Base-by-base conservation (phyloP, 2,113 vertebrate species). In the Pelvicachromis taeniatus region DNA sequence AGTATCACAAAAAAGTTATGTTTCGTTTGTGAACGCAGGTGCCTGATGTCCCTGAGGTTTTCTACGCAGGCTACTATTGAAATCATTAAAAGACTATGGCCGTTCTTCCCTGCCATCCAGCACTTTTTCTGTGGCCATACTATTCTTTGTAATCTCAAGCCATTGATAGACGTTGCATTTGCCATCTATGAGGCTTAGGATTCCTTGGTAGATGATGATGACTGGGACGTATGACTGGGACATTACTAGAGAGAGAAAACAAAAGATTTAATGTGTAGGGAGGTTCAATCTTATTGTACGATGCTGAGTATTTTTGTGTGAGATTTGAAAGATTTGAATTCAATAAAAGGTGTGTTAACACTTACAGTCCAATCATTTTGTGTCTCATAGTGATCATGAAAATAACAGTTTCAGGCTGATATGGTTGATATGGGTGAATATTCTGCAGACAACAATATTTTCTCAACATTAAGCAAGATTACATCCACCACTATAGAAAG, bases 61-160 rank as follows among this genome's bases (percentile, higher is more conserved):
- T 40, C 12, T 23, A 68, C n/a, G 0, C 0, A 23, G 35, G 2
- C 63, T 40, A 23, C 12, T 42, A n/a, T 68, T 40, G 35, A 42
- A 40, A 40, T 23, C 14, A 40, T 65, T 38, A 2, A 0, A 65
- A 65, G 35, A 38, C 0, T 21, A 40, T 38, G 11, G 45, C 7
- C 14, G 3, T 48, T 48, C 0, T 40, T 14, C n/a, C 3, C 35
- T 40, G 7, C 61, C 61, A 42, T 45, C 42, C 4, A 4, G 4
- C 42, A 12, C 42, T 45, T 45, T 45, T 45, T 45, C 42, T 45
- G 42, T 45, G 42, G 42, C 14, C 42, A 45, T 45, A 35, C 35
- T 35, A 35, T 35, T 35, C 35, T 35, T 35, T 9, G 35, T 35
- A 9, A 35, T 35, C 35, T 8, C 4, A 35, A 35, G 6, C 6